Evolutionary conservation across 1,140 invertebrate species (phyloP).

Genomic region (Trichonephila inaurata): DNA sequence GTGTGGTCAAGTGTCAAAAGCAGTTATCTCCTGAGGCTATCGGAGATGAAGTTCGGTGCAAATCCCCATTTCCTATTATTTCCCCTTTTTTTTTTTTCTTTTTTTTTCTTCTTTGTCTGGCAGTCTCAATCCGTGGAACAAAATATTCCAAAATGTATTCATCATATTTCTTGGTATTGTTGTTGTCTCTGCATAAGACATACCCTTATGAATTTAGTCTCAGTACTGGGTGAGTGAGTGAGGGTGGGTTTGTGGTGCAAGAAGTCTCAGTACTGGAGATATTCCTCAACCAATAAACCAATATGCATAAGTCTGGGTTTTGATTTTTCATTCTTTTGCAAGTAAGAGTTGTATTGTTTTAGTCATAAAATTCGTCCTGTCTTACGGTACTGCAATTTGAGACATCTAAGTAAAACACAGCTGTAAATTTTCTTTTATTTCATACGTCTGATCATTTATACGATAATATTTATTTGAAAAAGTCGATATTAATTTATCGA

Average conservation of each 20-base stretch:
- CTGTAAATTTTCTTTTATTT: background rate
- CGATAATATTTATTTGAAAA: background rate
- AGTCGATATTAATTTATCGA: background rate
- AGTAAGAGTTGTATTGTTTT: background rate
- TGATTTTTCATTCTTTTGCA: background rate
- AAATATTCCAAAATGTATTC: constrained; percentile 3
- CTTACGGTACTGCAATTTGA: background rate
- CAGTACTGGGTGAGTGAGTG: background rate
- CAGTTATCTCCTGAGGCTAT: background rate
- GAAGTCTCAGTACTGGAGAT: background rate
- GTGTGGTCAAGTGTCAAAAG: constrained; percentile 62
- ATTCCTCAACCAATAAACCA: background rate
- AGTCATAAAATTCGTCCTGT: background rate
- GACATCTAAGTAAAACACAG: background rate
- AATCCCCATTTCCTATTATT: background rate
- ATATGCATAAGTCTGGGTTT: background rate
- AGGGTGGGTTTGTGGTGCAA: no score
- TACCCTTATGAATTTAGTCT: background rate
- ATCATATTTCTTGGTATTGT: background rate
- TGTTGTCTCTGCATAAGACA: background rate
- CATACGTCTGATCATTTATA: background rate
- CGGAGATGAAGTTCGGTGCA: background rate
- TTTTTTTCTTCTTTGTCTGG: background rate
- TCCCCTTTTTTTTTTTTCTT: background rate
- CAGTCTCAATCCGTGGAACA: background rate